A percentile compares a stretch with the other conserved stretches of the same genome.
Evolutionary conservation across 2,888 invertebrate species (phyloP).

Genomic region (Ichneumoninae sp.): DNA sequence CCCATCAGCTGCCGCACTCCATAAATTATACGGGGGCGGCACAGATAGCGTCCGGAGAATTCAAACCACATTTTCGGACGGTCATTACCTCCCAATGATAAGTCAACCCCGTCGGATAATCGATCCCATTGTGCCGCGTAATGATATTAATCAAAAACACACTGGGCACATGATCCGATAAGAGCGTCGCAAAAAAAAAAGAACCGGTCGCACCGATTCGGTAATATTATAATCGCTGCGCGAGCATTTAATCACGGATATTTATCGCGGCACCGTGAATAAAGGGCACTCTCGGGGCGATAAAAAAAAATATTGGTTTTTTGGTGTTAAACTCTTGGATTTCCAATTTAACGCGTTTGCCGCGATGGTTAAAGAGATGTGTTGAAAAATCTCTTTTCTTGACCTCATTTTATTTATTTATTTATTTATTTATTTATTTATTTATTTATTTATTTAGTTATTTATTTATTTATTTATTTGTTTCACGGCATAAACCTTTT

Average conservation of each 20-base stretch:
- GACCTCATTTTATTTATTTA: not conserved
- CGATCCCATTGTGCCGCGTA: not conserved
- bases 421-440: too few relatives aligned
- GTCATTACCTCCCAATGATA: not conserved
- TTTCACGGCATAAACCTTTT: too few relatives aligned
- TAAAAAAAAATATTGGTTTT: conserved; percentile 3
- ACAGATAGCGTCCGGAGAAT: not conserved
- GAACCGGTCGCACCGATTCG: conserved; percentile 20
- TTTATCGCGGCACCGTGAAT: conserved; percentile 28
- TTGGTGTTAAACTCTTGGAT: not conserved
- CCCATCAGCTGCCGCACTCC: not conserved
- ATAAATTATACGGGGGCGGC: not conserved
- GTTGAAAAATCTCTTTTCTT: not conserved
- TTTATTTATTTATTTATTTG: not conserved
- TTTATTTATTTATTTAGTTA: not conserved
- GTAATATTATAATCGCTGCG: conserved; percentile 46
- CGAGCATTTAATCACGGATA: conserved; percentile 58
- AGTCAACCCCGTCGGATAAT: not conserved
- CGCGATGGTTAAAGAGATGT: too few relatives aligned
- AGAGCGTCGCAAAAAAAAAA: not conserved
- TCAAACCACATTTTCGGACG: not conserved
- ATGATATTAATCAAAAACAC: conserved; percentile 4
- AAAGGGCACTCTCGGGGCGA: not conserved
- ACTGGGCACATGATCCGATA: not conserved
- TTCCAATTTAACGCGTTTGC: not conserved